phyloP scores from a whole-genome alignment of 2,113 vertebrate genomes.

The Bostrychus sinensis region DNA sequence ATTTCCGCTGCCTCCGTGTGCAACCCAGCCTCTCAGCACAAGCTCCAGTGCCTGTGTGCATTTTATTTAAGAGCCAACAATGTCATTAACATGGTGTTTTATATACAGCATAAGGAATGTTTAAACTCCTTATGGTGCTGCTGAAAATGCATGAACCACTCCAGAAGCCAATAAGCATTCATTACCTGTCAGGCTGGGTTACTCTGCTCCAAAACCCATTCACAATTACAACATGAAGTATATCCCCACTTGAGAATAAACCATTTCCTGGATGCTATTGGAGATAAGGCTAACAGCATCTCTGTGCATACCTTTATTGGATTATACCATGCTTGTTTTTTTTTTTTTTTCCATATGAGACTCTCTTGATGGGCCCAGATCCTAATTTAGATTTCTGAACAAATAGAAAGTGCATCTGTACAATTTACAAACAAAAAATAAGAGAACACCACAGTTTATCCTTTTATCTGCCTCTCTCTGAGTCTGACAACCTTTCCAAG shows the following conservation, averaged over 20 bases:
- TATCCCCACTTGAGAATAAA: conserved; percentile 9
- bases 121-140: background rate
- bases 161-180: conserved; percentile 4
- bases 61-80: background rate
- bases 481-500: no score
- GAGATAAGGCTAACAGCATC: conserved; percentile 15
- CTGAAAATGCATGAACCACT: background rate
- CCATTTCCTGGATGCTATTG: conserved; percentile 6
- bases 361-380: conserved; percentile 21
- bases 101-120: background rate
- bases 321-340: conserved; percentile 12
- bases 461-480: no score
- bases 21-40: background rate
- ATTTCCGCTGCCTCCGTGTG: no score
- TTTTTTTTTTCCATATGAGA: conserved; percentile 21
- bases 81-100: conserved; percentile 6
- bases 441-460: no score
- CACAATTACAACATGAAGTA: conserved; percentile 10
- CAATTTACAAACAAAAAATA: background rate
- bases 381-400: conserved; percentile 40
- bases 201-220: background rate
- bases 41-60: background rate
- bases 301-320: conserved; percentile 11
- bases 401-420: conserved; percentile 15
- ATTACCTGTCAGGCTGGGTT: conserved; percentile 5